Percentiles rank a stretch among this genome's conserved stretches.
phyloP scores from a whole-genome alignment of 2,888 invertebrate genomes.

The Uloborus plumipes region DNA sequence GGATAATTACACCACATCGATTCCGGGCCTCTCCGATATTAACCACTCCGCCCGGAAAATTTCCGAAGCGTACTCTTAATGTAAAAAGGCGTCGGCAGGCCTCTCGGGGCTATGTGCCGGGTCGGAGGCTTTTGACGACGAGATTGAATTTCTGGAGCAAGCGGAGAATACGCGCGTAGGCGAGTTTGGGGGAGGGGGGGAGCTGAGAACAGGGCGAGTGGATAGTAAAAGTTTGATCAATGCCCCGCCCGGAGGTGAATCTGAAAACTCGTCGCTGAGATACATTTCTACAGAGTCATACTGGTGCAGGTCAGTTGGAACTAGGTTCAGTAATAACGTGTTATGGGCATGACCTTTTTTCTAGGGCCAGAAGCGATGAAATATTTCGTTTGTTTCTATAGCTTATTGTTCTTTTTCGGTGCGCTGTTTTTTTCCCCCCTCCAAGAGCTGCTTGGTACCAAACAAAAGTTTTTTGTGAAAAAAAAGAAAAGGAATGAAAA shows the following conservation, averaged over 20 bases:
- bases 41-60: not conserved
- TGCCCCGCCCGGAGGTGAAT: constrained; percentile 40
- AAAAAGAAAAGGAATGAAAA: too few species aligned
- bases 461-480: too few species aligned
- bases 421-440: too few species aligned
- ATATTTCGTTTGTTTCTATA: too few species aligned
- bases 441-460: too few species aligned
- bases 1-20: constrained; percentile 46
- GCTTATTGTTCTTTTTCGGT: too few species aligned
- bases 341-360: too few species aligned
- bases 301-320: constrained; percentile 28
- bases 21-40: constrained; percentile 7
- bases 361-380: too few species aligned
- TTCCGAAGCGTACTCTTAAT: constrained; percentile 16
- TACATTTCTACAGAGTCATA: not conserved
- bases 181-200: constrained; percentile 2
- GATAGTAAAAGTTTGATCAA: constrained; percentile 53
- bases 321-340: too few species aligned
- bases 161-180: not conserved
- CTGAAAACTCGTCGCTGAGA: constrained; percentile 34
- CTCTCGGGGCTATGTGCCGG: constrained; percentile 21
- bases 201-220: not conserved
- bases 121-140: constrained; percentile 38
- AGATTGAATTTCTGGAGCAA: constrained; percentile 47
- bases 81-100: constrained; percentile 41